Percentiles rank a stretch among this genome's conserved stretches.
Conservation (phyloP, 2,113 vertebrate species). For the Sturnus vulgaris region DNA sequence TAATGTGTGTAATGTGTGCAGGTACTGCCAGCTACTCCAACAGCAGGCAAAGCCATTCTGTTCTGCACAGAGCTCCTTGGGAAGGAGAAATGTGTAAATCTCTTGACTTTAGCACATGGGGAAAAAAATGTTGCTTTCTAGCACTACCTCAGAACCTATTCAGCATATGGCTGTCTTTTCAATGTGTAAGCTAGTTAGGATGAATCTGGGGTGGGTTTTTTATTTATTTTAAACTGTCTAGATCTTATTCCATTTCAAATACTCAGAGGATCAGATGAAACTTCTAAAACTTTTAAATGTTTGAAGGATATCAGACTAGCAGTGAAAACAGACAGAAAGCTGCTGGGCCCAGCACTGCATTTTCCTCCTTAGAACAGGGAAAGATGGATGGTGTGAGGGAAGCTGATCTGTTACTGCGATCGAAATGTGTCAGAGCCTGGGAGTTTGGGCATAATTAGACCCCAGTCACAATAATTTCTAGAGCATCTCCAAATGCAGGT, state of each 20-base stretch:
- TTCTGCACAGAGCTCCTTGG: background rate
- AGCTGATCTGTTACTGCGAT: fast-evolving
- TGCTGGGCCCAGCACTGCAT: background rate
- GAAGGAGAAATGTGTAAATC: background rate
- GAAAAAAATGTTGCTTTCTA: background rate
- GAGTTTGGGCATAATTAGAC: background rate
- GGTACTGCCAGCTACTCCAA: background rate
- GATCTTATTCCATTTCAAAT: background rate
- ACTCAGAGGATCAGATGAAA: background rate
- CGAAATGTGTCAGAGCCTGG: background rate
- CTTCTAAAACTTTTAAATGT: background rate
- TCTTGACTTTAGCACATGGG: background rate
- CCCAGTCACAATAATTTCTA: background rate
- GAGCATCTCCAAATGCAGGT: background rate
- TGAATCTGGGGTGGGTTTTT: background rate
- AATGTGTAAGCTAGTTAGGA: background rate
- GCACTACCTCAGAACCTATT: background rate
- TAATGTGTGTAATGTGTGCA: background rate
- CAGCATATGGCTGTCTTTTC: background rate
- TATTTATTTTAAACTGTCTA: background rate
- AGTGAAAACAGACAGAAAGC: background rate
- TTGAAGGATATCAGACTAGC: background rate
- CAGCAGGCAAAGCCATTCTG: background rate
- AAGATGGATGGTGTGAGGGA: background rate
- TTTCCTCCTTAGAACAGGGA: background rate